A percentile compares a stretch with the other conserved stretches of the same genome.
Conservation (phyloP, 1,140 invertebrate species). For the Aphelenchoides avenae region DNA sequence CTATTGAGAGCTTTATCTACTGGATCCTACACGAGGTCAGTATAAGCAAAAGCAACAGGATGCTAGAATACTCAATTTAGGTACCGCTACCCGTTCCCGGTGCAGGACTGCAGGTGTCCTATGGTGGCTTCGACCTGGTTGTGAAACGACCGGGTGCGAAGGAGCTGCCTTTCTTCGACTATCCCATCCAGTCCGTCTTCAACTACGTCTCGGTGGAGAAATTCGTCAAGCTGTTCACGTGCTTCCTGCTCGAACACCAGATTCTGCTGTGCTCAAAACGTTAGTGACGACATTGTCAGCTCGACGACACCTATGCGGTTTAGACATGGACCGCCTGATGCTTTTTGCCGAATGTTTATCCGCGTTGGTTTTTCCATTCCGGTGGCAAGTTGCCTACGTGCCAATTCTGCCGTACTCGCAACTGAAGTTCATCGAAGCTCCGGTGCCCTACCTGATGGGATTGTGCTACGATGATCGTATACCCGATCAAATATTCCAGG, state of each 20-base stretch:
- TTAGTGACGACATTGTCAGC: constrained; percentile 60
- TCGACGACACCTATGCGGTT: constrained; percentile 18
- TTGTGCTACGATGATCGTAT: constrained; percentile 61
- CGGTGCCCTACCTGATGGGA: constrained; percentile 98
- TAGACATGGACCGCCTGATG: constrained; percentile 91
- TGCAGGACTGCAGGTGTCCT: constrained; percentile 33
- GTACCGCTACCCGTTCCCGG: constrained; percentile 81
- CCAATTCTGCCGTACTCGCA: constrained; percentile 91
- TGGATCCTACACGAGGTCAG: constrained; percentile 79
- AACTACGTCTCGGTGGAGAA: constrained; percentile 69
- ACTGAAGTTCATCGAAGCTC: constrained; percentile 94
- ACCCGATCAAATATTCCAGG: constrained; percentile 27
- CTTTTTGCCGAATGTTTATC: constrained; percentile 89
- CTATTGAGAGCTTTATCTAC: constrained; percentile 85
- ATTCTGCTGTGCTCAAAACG: constrained; percentile 83
- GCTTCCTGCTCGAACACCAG: constrained; percentile 92
- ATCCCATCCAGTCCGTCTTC: constrained; percentile 81
- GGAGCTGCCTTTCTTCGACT: constrained; percentile 89
- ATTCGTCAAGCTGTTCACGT: constrained; percentile 86
- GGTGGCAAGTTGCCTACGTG: constrained; percentile 97
- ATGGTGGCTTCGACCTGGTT: constrained; percentile 31
- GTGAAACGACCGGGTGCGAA: constrained; percentile 61
- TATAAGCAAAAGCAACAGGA: too few species aligned
- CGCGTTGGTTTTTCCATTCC: constrained; percentile 83
- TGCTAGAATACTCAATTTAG: constrained; percentile 14